phyloP scores from a whole-genome alignment of 2,113 vertebrate genomes.

The Lepisosteus oculatus region DNA sequence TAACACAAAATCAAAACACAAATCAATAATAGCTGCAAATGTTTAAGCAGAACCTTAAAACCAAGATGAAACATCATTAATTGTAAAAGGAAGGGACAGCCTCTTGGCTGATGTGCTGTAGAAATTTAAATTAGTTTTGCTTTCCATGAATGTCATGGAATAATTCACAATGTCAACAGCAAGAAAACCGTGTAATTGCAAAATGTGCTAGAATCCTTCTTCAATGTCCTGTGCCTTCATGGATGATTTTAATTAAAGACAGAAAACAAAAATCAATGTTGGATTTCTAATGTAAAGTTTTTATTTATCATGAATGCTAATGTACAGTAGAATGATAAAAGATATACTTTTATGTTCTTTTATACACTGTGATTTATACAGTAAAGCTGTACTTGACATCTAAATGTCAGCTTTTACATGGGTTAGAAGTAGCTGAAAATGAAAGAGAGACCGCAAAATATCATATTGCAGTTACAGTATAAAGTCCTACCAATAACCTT shows the following conservation, averaged over 20 bases:
- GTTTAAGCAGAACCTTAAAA: not conserved
- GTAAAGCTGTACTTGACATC: no score
- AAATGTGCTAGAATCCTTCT: not conserved
- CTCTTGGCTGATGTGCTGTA: not conserved
- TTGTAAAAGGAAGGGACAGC: not conserved
- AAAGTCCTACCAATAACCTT: no score
- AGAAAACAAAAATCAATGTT: not conserved
- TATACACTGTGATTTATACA: no score
- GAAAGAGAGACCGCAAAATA: no score
- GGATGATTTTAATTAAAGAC: not conserved
- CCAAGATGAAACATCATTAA: not conserved
- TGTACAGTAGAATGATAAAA: no score
- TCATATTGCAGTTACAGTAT: no score
- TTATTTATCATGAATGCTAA: not conserved
- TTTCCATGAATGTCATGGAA: not conserved
- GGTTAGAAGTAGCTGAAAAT: no score
- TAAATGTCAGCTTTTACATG: no score
- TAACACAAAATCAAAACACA: not conserved
- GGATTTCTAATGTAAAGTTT: not conserved
- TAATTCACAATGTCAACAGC: not conserved
- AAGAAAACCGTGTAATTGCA: not conserved
- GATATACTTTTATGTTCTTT: no score
- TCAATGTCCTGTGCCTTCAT: not conserved
- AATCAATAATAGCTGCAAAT: not conserved
- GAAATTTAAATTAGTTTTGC: conserved; percentile 1